Evolutionary conservation across 2,797 vertebrate genomes (phyloP), one percentile per base, ranked within the genome.

Genomic region (Streptopelia turtur): DNA sequence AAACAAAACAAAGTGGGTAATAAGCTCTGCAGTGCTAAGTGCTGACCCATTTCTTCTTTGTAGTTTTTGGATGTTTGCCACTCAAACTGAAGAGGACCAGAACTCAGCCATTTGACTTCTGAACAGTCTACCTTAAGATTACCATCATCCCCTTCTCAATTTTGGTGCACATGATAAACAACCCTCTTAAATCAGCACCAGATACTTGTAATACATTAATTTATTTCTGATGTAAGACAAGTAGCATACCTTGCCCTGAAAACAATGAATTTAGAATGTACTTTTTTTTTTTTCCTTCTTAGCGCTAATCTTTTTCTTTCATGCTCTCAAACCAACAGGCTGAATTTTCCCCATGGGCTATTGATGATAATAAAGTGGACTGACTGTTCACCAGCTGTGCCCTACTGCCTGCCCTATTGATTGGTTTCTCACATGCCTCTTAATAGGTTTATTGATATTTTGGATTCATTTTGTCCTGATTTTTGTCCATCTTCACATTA

Each of bases 371-470:
- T 94, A 89, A 94, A 94, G 83, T 89, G 77, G 83, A 56, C 85
- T 94, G 83, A 56, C 87, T 94, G 70, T 22, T 94, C 59, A 77
- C 80, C 95, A 96, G 95, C 91, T 96, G 95, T 93, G 93, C 83
- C 85, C 70, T 50, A 9, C 80, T 94, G 85, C 74, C 87, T 56
- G 7, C 86, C 83, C 63, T 95, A 96, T 96, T 0, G 91, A 96
- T 93, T 45, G 27, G 18, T 63, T 93, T 84, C 74, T 90, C 91
- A 88, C 87, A 79, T 53, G 77, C 43, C 30, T 87, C 33, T 95
- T 91, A 97, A 96, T 87, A 94, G 90, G 74, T 96, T 97, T 97
- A 96, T 97, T 96, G 95, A 96, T 96, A 94, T 95, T 97, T 94
- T 82, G 56, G 74, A 91, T 77, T 96, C 39, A 91, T 96, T 96